Evolutionary conservation across 1,140 invertebrate species (phyloP), one percentile per base, ranked within the genome.

Genomic region (Drosophila subobscura): DNA sequence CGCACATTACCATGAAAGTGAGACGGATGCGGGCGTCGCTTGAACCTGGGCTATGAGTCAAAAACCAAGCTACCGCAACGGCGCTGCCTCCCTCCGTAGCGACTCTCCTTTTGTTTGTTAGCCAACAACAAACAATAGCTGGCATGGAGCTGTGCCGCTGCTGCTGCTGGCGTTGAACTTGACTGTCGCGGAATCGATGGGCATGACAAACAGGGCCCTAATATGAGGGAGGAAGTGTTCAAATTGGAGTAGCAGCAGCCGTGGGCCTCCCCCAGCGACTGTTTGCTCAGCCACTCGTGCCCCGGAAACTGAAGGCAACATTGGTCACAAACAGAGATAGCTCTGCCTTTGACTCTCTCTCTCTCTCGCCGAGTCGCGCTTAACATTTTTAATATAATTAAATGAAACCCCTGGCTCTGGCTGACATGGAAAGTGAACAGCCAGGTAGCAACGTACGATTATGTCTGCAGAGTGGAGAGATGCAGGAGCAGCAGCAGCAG

Each of bases 51-150:
- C 67, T 64, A 72, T 88, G 83, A 88, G 52, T 88, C 84, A 88
- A 88, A 85, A 88, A 81, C 77, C 83, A 88, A 76, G 84, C 83
- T 88, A 88, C 75, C 83, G 83, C 78, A 88, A 88, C 83, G 83
- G 58, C 77, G 66, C 77, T 61, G 72, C 57, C 51, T 57, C 56
- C 56, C 16, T 6, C 46, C 58, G 22, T 16, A 10, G 51, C 23
- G 20, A 22, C 47, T 5, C 27, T 58, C 60, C 74, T 71, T 78
- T 88, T 86, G 77, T 81, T 77, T 58, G 77, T 49, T 70, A 72
- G 56, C 54, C 67, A 75, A 49, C 53, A 70, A 58, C 74, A 79
- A 79, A 85, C 80, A 79, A 85, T 85, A 68, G 79, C 57, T 65
- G 56, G 59, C 52, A 37, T 37, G 33, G 33, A 12, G 33, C 4